A percentile compares a stretch with the other conserved stretches of the same genome.
phyloP scores from a whole-genome alignment of 2,113 vertebrate genomes.

The Gadus macrocephalus region DNA sequence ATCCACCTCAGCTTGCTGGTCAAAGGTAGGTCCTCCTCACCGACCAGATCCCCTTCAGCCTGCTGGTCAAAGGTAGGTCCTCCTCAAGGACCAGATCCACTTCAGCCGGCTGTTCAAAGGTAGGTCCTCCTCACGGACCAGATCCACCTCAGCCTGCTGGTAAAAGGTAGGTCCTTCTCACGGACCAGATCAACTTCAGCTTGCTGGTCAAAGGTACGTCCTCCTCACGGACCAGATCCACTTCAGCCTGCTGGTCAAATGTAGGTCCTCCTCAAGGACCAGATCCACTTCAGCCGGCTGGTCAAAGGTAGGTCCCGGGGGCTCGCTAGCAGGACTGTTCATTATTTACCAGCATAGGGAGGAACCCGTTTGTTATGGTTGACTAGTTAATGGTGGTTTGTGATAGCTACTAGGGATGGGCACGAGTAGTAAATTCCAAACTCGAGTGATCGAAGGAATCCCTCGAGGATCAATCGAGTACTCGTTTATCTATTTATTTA shows the following conservation, averaged over 20 bases:
- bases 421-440: too few species aligned
- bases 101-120: slow-evolving; percentile 81
- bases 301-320: not conserved
- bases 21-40: slow-evolving; percentile 73
- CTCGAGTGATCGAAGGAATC: too few species aligned
- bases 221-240: slow-evolving; percentile 65
- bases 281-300: not conserved
- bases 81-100: slow-evolving; percentile 70
- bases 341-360: too few species aligned
- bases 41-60: slow-evolving; percentile 75
- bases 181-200: slow-evolving; percentile 74
- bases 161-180: slow-evolving; percentile 73
- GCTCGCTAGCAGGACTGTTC: too few species aligned
- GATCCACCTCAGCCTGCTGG: slow-evolving; percentile 73
- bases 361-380: too few species aligned
- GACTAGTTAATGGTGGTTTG: too few species aligned
- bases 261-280: not conserved
- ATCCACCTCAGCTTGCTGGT: slow-evolving; percentile 76
- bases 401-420: too few species aligned
- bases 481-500: too few species aligned
- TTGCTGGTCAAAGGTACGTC: slow-evolving; percentile 74
- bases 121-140: slow-evolving; percentile 67
- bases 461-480: too few species aligned
- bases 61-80: slow-evolving; percentile 77
- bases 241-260: slow-evolving; percentile 54